These are phyloP conservation scores for Pyrocoelia pectoralis DNA, from an alignment of 2,888 invertebrate species.

Conservation along the genomic window DNA sequence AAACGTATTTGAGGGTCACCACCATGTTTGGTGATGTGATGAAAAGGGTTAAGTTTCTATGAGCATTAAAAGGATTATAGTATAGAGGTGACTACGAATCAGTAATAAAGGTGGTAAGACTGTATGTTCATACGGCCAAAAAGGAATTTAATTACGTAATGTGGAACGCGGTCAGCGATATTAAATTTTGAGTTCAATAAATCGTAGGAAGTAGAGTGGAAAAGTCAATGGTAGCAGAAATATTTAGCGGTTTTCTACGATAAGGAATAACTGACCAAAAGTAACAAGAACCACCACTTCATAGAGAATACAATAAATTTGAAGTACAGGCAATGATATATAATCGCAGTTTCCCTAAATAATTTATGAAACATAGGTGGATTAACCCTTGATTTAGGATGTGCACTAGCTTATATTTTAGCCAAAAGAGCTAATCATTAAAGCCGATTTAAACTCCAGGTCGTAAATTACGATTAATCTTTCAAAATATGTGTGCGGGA, in stretches of 20 bases:
- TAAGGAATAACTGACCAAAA: conserved; percentile 25
- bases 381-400: conserved; percentile 50
- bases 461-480: conserved; percentile 46
- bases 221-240: too few species aligned
- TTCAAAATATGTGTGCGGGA: conserved; percentile 42
- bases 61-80: too few species aligned
- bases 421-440: conserved; percentile 46
- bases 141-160: neutral
- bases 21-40: too few species aligned
- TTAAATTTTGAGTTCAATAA: neutral
- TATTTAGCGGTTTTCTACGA: conserved; percentile 10
- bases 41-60: too few species aligned
- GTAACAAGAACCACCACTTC: conserved; percentile 20
- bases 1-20: too few species aligned
- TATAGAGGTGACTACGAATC: too few species aligned
- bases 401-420: conserved; percentile 47
- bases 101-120: too few species aligned
- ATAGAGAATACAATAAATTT: conserved; percentile 39
- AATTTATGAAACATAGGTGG: conserved; percentile 49
- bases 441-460: conserved; percentile 47
- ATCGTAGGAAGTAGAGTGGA: neutral
- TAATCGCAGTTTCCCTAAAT: conserved; percentile 45
- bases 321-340: conserved; percentile 45
- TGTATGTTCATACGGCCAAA: too few species aligned
- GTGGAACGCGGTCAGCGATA: neutral